Conservation (phyloP, 2,113 vertebrate genomes). For the Rhinopithecus roxellana region DNA sequence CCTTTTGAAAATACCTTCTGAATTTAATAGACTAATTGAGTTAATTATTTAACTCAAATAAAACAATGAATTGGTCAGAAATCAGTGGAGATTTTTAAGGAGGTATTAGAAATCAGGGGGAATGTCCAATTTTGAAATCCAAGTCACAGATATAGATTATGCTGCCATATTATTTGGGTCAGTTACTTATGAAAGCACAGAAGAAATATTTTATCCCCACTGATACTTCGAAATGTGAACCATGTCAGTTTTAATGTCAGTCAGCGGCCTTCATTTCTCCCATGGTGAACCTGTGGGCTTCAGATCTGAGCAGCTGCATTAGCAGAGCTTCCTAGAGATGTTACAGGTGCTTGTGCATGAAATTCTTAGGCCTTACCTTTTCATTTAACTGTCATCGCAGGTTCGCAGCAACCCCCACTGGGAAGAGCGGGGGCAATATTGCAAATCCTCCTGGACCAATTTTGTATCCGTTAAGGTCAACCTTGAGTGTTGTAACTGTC, state of each 20-base stretch:
- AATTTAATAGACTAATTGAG: constrained; percentile 54
- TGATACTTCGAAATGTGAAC: constrained; percentile 62
- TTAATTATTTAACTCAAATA: neutral
- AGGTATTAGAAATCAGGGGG: neutral
- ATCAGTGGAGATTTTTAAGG: constrained; percentile 38
- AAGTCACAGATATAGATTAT: neutral
- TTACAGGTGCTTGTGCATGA: neutral
- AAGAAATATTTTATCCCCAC: constrained; percentile 10
- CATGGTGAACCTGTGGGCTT: neutral
- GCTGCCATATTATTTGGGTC: neutral
- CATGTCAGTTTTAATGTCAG: constrained; percentile 42
- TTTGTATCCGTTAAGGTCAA: constrained; percentile 3
- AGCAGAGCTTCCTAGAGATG: neutral
- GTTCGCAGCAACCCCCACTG: neutral
- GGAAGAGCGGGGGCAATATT: neutral
- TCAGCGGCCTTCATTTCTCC: constrained; percentile 60
- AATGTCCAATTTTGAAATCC: neutral
- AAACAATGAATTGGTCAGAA: constrained; percentile 64
- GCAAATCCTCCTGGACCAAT: constrained; percentile 28
- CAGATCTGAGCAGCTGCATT: neutral
- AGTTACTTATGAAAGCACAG: constrained; percentile 12
- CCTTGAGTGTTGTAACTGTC: neutral
- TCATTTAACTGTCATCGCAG: neutral
- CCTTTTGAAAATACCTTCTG: constrained; percentile 26
- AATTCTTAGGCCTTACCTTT: constrained; percentile 43